Percentiles rank a stretch among this genome's conserved stretches.
Evolutionary conservation across 2,797 vertebrate species (phyloP).

Genomic region (Pitangus sulphuratus): DNA sequence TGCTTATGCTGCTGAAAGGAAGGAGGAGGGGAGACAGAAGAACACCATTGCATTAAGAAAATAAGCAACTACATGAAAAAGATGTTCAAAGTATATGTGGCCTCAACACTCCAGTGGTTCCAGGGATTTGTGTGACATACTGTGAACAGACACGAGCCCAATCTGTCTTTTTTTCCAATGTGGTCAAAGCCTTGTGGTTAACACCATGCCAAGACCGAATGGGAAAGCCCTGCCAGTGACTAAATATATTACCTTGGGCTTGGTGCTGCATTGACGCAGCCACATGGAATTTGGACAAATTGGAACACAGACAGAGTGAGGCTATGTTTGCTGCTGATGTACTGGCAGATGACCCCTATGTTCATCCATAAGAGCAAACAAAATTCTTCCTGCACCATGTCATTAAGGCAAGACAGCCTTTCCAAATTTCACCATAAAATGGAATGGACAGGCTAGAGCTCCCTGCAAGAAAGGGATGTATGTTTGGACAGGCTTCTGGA

Average conservation of each 20-base stretch:
- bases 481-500: not conserved
- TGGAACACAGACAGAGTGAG: not conserved
- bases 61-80: not conserved
- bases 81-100: not conserved
- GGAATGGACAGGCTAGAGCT: not conserved
- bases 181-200: constrained; percentile 23
- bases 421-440: not conserved
- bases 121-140: not conserved
- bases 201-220: not conserved
- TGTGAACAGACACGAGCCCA: not conserved
- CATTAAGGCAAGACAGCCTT: not conserved
- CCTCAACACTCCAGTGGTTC: not conserved
- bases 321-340: not conserved
- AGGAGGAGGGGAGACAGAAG: constrained; percentile 42
- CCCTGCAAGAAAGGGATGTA: not conserved
- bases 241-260: constrained; percentile 31
- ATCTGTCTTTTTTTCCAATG: constrained; percentile 4
- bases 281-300: constrained; percentile 35
- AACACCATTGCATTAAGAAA: constrained; percentile 20
- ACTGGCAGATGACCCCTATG: not conserved
- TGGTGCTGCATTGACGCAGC: not conserved
- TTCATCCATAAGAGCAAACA: not conserved
- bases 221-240: constrained; percentile 10
- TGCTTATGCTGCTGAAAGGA: constrained; percentile 45
- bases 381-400: not conserved